Percentiles rank a stretch among this genome's conserved stretches.
These are phyloP conservation scores for Drosophila nikananu DNA, from an alignment of 1,140 invertebrate species.

Conservation along the genomic window DNA sequence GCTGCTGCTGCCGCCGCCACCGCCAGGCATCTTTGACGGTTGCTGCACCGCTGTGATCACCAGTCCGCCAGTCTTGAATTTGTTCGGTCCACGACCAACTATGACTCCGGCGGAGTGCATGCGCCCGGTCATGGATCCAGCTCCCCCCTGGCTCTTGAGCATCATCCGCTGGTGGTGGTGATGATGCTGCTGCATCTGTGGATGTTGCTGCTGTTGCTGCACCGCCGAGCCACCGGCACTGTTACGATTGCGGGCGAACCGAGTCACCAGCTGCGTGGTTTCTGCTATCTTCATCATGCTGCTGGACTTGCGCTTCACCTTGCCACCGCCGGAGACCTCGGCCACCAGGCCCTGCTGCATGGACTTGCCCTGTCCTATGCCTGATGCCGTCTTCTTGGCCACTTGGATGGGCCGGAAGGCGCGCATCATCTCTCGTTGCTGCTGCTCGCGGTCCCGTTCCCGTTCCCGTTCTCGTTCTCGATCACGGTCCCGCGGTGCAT, in stretches of 20 bases:
- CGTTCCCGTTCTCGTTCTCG: slow-evolving; percentile 6
- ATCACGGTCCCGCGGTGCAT: slow-evolving; percentile 23
- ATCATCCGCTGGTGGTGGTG: slow-evolving; percentile 43
- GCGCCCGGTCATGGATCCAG: slow-evolving; percentile 17
- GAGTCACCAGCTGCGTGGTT: slow-evolving; percentile 68
- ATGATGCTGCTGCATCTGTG: slow-evolving; percentile 32
- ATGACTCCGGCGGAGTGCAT: slow-evolving; percentile 38
- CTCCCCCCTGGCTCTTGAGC: slow-evolving; percentile 36
- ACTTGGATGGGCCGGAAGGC: slow-evolving; percentile 33
- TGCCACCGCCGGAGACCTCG: slow-evolving; percentile 29
- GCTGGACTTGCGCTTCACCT: slow-evolving; percentile 62
- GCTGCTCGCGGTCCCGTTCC: slow-evolving; percentile 12
- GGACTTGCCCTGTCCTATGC: slow-evolving; percentile 5
- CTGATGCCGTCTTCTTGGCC: slow-evolving; percentile 12
- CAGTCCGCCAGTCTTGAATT: slow-evolving; percentile 87
- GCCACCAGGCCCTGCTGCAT: slow-evolving; percentile 21
- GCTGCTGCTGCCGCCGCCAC: slow-evolving; percentile 24
- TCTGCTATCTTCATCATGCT: slow-evolving; percentile 76
- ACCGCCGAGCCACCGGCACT: slow-evolving; percentile 15
- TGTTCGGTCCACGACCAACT: slow-evolving; percentile 49
- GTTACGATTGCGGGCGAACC: slow-evolving; percentile 54
- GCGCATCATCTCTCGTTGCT: slow-evolving; percentile 29
- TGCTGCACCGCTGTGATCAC: slow-evolving; percentile 86
- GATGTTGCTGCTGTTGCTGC: slow-evolving; percentile 43
- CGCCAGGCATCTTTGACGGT: slow-evolving; percentile 19